phyloP scores from a whole-genome alignment of 2,113 vertebrate species.

The Phyllostomus hastatus region DNA sequence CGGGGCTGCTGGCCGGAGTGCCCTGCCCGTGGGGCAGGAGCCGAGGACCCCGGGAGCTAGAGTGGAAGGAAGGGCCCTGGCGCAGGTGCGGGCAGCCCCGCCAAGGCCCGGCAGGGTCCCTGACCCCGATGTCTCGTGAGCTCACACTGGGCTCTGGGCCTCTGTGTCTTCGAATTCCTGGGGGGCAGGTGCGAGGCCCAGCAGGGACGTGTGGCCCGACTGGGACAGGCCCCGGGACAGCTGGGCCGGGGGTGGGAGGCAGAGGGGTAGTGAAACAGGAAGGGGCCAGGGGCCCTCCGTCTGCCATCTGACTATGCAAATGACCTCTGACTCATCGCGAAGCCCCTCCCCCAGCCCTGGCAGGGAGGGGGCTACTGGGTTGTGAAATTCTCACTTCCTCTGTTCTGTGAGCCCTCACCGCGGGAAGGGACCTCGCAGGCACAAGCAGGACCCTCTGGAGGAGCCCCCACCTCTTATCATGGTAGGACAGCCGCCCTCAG shows the following conservation, averaged over 20 bases:
- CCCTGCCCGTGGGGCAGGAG: background rate
- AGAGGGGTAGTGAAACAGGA: constrained; percentile 53
- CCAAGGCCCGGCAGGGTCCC: background rate
- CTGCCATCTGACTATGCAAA: constrained; percentile 58
- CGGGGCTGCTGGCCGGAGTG: background rate
- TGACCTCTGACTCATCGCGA: constrained; percentile 3
- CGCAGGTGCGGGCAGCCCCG: background rate
- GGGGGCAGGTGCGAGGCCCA: background rate
- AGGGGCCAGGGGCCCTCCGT: background rate
- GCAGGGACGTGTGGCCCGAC: background rate
- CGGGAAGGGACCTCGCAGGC: background rate
- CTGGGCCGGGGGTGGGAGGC: too few relatives aligned
- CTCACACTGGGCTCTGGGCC: background rate
- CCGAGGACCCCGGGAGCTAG: background rate
- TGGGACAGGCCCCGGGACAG: background rate
- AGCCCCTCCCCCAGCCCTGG: background rate
- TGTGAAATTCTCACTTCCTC: constrained; percentile 60
- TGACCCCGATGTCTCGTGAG: background rate
- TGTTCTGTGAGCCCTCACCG: background rate
- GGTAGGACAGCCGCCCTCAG: constrained; percentile 42
- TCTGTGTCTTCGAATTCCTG: background rate
- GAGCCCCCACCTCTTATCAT: background rate
- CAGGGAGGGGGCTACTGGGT: background rate
- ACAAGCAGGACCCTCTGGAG: background rate
- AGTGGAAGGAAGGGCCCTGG: background rate